Conservation (phyloP, 53 echinoderm and acorn worm genomes). For the Paelopatides confundens region DNA sequence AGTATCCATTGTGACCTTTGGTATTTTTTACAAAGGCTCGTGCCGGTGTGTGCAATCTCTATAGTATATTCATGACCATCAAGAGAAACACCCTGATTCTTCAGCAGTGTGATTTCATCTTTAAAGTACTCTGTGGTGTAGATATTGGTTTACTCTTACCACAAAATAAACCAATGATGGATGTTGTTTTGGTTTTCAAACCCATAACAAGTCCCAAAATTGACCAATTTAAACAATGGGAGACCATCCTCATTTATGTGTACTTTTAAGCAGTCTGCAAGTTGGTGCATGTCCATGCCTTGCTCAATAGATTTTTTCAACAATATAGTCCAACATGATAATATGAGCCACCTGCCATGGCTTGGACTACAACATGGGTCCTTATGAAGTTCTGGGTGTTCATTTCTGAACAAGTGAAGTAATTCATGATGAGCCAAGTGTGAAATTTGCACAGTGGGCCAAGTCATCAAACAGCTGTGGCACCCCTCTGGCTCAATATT, state of each 20-base stretch:
- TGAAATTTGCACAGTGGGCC: slow-evolving; percentile 40
- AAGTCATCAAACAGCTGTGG: not conserved
- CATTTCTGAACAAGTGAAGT: too few species aligned
- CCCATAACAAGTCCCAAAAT: slow-evolving; percentile 47
- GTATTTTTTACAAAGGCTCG: slow-evolving; percentile 43
- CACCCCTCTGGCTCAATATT: too few species aligned
- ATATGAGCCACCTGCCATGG: slow-evolving; percentile 64
- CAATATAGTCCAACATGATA: slow-evolving; percentile 53
- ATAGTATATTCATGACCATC: slow-evolving; percentile 15
- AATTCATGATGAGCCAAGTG: slow-evolving; percentile 52
- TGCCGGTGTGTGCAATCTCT: slow-evolving; percentile 46
- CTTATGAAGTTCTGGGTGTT: slow-evolving; percentile 53
- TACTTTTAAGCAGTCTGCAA: not conserved
- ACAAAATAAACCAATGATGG: not conserved
- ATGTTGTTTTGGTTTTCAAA: not conserved
- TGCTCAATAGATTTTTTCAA: not conserved
- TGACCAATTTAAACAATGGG: slow-evolving; percentile 64
- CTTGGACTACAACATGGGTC: slow-evolving; percentile 51
- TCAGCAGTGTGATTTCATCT: not conserved
- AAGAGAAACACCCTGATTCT: not conserved
- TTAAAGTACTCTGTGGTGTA: not conserved
- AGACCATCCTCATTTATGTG: slow-evolving; percentile 67
- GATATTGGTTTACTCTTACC: not conserved
- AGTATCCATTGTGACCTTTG: slow-evolving; percentile 58
- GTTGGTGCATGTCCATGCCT: not conserved